These are phyloP conservation scores for Leucoma salicis DNA, from an alignment of 2,888 invertebrate species.

Conservation along the genomic window DNA sequence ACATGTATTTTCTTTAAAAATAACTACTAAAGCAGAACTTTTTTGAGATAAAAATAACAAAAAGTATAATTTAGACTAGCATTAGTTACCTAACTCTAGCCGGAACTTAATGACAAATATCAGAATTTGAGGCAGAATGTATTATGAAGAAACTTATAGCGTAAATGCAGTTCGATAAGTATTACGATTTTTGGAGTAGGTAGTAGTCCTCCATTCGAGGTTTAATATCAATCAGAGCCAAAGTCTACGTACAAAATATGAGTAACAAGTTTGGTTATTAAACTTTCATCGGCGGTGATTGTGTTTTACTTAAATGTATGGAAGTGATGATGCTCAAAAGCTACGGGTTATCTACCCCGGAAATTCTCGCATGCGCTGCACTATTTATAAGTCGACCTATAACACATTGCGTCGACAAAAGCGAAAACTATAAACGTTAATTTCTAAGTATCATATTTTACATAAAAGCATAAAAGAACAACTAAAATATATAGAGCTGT, in stretches of 20 bases:
- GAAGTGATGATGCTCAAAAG: conserved; percentile 39
- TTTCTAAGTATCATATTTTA: conserved; percentile 6
- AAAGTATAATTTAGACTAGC: no score
- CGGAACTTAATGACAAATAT: no score
- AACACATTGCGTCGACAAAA: conserved; percentile 27
- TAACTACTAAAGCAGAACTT: no score
- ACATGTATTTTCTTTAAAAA: no score
- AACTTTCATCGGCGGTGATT: conserved; percentile 45
- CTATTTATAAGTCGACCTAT: conserved; percentile 58
- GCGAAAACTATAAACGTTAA: conserved; percentile 24
- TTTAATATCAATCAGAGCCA: conserved; percentile 12
- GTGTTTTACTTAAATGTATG: conserved; percentile 22
- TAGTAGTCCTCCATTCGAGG: no score
- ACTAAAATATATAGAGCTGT: background rate
- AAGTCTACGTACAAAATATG: conserved; percentile 13
- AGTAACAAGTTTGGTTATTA: conserved; percentile 29
- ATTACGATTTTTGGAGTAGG: no score
- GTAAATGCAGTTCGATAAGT: no score
- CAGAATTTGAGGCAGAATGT: no score
- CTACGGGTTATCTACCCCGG: conserved; percentile 51
- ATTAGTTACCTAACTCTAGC: no score
- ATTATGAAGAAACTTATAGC: no score
- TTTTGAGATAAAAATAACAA: no score
- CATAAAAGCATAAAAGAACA: no score
- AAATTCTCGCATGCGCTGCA: conserved; percentile 62